Conservation (phyloP, 2,113 vertebrate species). For the Falcunculus frontatus region DNA sequence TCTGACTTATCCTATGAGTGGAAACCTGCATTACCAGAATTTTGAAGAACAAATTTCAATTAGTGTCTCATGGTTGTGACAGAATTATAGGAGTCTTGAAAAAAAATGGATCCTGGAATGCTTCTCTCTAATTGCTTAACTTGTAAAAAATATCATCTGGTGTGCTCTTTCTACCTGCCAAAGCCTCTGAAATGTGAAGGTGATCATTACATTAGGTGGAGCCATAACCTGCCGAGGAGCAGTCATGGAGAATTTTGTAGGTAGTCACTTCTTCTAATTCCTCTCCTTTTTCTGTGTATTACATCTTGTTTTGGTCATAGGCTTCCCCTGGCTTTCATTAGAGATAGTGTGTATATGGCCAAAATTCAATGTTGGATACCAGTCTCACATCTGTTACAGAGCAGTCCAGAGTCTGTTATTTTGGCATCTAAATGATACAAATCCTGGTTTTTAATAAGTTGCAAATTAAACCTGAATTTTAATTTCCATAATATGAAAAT, state of each 20-base stretch:
- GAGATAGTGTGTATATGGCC: background rate
- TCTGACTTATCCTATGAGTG: background rate
- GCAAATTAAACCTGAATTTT: slow-evolving; percentile 12
- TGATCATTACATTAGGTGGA: background rate
- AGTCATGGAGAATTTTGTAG: slow-evolving; percentile 11
- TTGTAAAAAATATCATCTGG: background rate
- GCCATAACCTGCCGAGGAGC: background rate
- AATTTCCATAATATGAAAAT: slow-evolving; percentile 25
- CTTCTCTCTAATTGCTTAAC: background rate
- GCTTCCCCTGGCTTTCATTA: background rate
- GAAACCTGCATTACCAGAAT: background rate
- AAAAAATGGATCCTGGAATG: background rate
- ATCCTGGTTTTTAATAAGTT: slow-evolving; percentile 2
- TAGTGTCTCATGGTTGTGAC: background rate
- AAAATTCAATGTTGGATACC: slow-evolving; percentile 17
- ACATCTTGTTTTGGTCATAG: slow-evolving; percentile 5
- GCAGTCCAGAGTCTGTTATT: background rate
- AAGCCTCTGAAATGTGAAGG: background rate
- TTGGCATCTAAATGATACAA: slow-evolving; percentile 46
- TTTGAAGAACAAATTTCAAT: background rate
- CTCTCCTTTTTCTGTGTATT: background rate
- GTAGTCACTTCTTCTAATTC: background rate
- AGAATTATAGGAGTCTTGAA: background rate
- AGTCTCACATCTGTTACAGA: slow-evolving; percentile 20
- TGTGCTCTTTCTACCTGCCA: background rate